Percentiles rank a stretch among this genome's conserved stretches.
phyloP scores from a whole-genome alignment of 2,113 vertebrate genomes.

The Saguinus imperator region DNA sequence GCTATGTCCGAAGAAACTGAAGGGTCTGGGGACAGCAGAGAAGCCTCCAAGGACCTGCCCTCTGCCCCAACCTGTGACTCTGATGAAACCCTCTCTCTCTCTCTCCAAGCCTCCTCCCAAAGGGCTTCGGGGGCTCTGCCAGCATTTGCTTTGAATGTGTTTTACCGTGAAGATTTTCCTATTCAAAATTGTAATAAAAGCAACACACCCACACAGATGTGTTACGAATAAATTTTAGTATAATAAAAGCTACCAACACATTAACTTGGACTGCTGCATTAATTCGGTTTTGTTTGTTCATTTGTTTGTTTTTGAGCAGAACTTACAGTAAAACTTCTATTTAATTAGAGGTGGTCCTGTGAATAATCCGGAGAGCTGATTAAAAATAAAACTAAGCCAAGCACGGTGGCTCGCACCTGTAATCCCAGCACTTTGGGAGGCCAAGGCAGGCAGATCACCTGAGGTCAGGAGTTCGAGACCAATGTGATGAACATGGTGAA shows the following conservation, averaged over 20 bases:
- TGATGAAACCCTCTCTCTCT: background rate
- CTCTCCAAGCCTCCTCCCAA: background rate
- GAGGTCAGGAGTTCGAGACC: too few relatives aligned
- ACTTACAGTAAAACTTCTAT: background rate
- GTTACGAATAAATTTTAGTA: conserved; percentile 1
- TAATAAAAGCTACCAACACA: conserved; percentile 20
- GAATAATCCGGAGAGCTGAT: background rate
- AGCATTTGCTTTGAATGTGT: conserved; percentile 45
- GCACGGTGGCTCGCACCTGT: too few relatives aligned
- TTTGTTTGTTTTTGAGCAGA: background rate
- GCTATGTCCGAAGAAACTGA: background rate
- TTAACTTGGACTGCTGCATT: background rate
- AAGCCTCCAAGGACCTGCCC: background rate
- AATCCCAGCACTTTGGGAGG: too few relatives aligned
- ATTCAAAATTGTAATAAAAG: conserved; percentile 53
- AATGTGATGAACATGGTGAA: too few relatives aligned
- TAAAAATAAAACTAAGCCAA: background rate
- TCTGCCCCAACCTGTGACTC: background rate
- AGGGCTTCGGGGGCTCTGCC: background rate
- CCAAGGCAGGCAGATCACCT: too few relatives aligned
- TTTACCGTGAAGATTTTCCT: conserved; percentile 57
- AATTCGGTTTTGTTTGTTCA: too few relatives aligned
- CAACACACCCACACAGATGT: conserved; percentile 48
- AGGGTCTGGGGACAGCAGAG: background rate
- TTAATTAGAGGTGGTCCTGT: conserved; percentile 1